phyloP scores from a whole-genome alignment of 2,113 vertebrate genomes.

The Hyla sarda region DNA sequence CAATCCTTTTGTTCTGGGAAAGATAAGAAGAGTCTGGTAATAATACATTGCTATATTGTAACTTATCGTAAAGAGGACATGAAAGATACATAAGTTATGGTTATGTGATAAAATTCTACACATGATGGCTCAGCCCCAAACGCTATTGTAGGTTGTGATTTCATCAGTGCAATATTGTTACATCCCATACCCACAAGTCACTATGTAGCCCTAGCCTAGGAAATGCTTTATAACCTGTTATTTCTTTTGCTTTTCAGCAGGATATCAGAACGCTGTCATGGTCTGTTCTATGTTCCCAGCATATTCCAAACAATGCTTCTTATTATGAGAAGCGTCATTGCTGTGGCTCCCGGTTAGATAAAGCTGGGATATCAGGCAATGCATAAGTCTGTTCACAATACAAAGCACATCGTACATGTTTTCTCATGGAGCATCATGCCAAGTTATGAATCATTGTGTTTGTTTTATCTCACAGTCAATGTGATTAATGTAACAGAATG shows the following conservation, averaged over 20 bases:
- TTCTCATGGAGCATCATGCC: slow-evolving; percentile 16
- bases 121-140: no score
- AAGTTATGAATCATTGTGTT: slow-evolving; percentile 19
- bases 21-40: no score
- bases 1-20: no score
- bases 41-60: no score
- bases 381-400: neutral
- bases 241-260: neutral
- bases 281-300: neutral
- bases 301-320: neutral
- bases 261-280: neutral
- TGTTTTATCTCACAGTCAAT: neutral
- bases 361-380: neutral
- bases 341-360: neutral
- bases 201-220: neutral
- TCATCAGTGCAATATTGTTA: no score
- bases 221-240: neutral
- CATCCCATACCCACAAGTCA: no score
- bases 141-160: no score
- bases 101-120: no score
- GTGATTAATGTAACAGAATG: neutral
- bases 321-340: neutral
- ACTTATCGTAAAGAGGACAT: no score
- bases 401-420: slow-evolving; percentile 5
- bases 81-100: no score